These are phyloP conservation scores for Salvator merianae DNA, from an alignment of 2,113 vertebrate species.

Conservation along the genomic window DNA sequence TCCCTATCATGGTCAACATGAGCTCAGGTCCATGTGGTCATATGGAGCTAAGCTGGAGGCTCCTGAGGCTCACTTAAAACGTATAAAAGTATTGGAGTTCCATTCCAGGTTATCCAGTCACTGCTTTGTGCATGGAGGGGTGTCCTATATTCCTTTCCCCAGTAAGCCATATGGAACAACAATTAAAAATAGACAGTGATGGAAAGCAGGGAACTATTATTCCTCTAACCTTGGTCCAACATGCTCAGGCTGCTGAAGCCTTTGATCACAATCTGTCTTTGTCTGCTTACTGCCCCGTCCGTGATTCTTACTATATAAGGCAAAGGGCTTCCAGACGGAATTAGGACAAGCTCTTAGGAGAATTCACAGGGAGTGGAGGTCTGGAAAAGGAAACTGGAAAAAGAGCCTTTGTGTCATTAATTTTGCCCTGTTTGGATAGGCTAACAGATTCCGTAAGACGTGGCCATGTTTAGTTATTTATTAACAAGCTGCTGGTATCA, in stretches of 20 bases:
- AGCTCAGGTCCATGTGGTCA: too few species aligned
- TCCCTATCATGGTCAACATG: too few species aligned
- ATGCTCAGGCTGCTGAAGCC: background rate
- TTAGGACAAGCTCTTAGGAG: background rate
- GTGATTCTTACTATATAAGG: slow-evolving; percentile 22
- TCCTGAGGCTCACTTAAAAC: too few species aligned
- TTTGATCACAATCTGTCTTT: slow-evolving; percentile 14
- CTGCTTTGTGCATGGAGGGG: background rate
- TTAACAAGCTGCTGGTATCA: background rate
- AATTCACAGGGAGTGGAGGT: background rate
- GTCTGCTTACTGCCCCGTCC: slow-evolving; percentile 7
- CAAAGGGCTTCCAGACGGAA: slow-evolving; percentile 10
- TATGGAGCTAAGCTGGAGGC: too few species aligned
- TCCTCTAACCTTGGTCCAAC: background rate
- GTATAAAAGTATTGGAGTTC: too few species aligned
- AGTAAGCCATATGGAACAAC: background rate
- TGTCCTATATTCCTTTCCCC: background rate
- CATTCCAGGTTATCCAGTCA: background rate
- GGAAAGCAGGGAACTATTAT: background rate
- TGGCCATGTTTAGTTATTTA: background rate
- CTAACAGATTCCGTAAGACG: background rate
- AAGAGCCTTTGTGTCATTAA: background rate
- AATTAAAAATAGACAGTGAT: slow-evolving; percentile 28
- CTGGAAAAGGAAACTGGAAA: background rate
- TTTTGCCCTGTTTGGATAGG: background rate